Evolutionary conservation across 2,888 invertebrate genomes (phyloP).

Genomic region (Drosophila borealis): DNA sequence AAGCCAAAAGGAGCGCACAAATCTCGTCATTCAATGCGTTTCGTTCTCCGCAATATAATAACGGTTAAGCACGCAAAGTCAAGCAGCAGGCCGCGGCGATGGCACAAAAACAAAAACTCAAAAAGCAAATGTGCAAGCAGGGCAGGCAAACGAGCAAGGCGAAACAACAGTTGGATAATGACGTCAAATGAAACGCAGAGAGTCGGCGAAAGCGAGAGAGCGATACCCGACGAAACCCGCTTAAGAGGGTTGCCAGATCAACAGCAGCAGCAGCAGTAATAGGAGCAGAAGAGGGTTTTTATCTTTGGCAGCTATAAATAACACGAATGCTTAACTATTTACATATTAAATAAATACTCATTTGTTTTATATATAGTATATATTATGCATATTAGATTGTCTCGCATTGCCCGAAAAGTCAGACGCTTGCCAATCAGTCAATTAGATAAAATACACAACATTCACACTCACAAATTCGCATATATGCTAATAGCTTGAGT

Average conservation of each 20-base stretch:
- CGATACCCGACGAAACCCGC: constrained; percentile 3
- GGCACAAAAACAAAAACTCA: constrained; percentile 5
- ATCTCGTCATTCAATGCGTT: constrained; percentile 39
- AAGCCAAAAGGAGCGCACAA: constrained; percentile 29
- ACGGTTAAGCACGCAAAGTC: constrained; percentile 57
- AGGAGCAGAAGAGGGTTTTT: constrained; percentile 16
- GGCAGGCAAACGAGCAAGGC: constrained; percentile 36
- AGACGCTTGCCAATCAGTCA: constrained; percentile 44
- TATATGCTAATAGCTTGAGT: constrained; percentile 44
- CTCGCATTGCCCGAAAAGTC: constrained; percentile 23
- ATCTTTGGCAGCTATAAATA: constrained; percentile 8
- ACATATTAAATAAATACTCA: constrained; percentile 18
- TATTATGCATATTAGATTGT: constrained; percentile 35
- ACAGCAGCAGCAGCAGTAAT: constrained; percentile 11
- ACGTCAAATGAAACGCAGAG: constrained; percentile 51
- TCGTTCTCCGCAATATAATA: constrained; percentile 48
- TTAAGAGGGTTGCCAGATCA: constrained; percentile 42
- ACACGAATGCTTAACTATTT: constrained; percentile 19
- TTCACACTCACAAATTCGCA: constrained; percentile 1
- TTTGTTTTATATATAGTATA: constrained; percentile 23
- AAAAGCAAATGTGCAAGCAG: constrained; percentile 38
- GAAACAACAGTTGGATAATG: constrained; percentile 63
- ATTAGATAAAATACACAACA: constrained; percentile 34
- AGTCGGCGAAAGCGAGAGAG: constrained; percentile 4
- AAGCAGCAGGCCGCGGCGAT: constrained; percentile 19